Conservation (phyloP, 2,888 invertebrate genomes). For the Eutolmus rufibarbis region DNA sequence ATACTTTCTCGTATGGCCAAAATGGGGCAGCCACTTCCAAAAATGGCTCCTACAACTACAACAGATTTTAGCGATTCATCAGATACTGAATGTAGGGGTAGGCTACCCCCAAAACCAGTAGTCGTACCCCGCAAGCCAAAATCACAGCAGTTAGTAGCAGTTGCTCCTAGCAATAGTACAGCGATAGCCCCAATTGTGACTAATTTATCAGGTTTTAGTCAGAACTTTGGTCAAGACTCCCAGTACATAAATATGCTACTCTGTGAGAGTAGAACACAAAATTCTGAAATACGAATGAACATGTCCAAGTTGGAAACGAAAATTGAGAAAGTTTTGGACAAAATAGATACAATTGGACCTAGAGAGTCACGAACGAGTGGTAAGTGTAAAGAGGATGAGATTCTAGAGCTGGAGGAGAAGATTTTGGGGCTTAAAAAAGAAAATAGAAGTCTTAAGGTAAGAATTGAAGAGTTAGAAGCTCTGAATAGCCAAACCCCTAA, state of each 20-base stretch:
- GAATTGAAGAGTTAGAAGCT: conserved; percentile 40
- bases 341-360: conserved; percentile 57
- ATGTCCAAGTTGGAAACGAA: conserved; percentile 71
- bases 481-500: background rate
- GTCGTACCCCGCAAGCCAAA: conserved; percentile 48
- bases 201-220: background rate
- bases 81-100: conserved; percentile 58
- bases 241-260: conserved; percentile 67
- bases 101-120: conserved; percentile 45
- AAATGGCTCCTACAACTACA: conserved; percentile 48
- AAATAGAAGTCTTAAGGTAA: conserved; percentile 55
- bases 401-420: conserved; percentile 59
- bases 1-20: conserved; percentile 68
- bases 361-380: conserved; percentile 10
- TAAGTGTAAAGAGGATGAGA: conserved; percentile 50
- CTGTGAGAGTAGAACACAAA: conserved; percentile 70
- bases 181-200: background rate
- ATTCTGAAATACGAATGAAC: conserved; percentile 72
- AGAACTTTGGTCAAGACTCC: conserved; percentile 55
- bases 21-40: conserved; percentile 65
- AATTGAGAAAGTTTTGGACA: conserved; percentile 69
- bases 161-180: conserved; percentile 51
- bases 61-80: conserved; percentile 63
- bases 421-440: conserved; percentile 58
- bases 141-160: background rate